Conservation (phyloP, 2,797 vertebrate species). For the Falco biarmicus region DNA sequence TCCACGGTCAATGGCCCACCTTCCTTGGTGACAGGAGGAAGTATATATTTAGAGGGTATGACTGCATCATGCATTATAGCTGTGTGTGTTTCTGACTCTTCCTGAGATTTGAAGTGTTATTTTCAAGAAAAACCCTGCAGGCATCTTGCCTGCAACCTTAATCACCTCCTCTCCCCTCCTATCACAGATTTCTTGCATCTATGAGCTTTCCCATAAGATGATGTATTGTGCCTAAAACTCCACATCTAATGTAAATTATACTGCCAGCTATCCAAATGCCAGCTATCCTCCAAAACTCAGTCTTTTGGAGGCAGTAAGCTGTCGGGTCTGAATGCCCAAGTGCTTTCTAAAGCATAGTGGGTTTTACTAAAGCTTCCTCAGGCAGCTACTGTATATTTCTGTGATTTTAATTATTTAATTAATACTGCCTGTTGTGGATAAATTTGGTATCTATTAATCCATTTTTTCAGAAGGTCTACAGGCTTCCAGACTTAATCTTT, state of each 20-base stretch:
- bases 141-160: background rate
- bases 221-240: constrained; percentile 4
- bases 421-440: background rate
- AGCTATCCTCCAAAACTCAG: background rate
- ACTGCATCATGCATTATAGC: background rate
- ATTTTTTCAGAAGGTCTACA: background rate
- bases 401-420: background rate
- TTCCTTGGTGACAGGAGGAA: background rate
- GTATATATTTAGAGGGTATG: background rate
- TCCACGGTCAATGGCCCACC: background rate
- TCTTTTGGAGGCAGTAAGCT: background rate
- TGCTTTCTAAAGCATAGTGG: background rate
- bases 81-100: background rate
- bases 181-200: background rate
- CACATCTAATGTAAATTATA: background rate
- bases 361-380: background rate
- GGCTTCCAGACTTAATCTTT: background rate
- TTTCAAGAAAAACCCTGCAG: background rate
- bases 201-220: background rate
- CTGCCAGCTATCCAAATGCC: background rate
- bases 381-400: background rate
- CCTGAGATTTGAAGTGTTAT: background rate
- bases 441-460: background rate
- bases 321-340: background rate
- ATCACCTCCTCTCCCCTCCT: background rate